Evolutionary conservation across 2,113 vertebrate genomes (phyloP).

Genomic region (Cyrtonyx montezumae): DNA sequence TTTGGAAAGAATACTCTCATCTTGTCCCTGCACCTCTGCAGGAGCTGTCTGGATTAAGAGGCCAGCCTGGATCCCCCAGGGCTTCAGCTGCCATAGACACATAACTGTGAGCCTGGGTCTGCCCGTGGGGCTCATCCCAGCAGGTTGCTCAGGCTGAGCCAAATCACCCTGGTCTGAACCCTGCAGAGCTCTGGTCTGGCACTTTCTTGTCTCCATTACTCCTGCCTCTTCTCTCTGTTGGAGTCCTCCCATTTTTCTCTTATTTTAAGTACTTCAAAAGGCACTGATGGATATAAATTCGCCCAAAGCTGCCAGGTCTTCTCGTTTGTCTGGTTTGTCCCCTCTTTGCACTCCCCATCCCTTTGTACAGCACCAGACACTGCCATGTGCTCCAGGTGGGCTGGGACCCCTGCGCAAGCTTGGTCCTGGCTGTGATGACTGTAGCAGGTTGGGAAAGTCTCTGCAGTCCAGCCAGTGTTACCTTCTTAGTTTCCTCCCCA

Average conservation of each 20-base stretch:
- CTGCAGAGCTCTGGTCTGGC: background rate
- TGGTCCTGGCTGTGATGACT: background rate
- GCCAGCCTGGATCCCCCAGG: no score
- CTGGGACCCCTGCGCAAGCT: background rate
- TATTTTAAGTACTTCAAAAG: background rate
- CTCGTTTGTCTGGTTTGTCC: background rate
- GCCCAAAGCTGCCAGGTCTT: background rate
- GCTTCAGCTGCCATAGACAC: background rate
- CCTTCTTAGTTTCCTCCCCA: background rate
- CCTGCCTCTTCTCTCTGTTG: background rate
- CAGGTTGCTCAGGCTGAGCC: background rate
- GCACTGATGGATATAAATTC: background rate
- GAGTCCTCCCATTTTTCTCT: background rate
- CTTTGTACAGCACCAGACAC: no score
- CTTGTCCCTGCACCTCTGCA: background rate
- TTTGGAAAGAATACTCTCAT: background rate
- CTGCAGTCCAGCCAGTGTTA: no score
- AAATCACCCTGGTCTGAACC: background rate
- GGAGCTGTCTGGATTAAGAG: background rate
- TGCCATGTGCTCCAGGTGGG: background rate
- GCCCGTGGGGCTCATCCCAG: accelerated
- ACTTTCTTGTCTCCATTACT: background rate
- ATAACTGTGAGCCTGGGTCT: background rate
- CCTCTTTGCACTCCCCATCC: background rate
- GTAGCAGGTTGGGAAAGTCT: background rate